Percentiles rank a stretch among this genome's conserved stretches.
phyloP scores from a whole-genome alignment of 2,113 vertebrate species.

The Uria aalge region DNA sequence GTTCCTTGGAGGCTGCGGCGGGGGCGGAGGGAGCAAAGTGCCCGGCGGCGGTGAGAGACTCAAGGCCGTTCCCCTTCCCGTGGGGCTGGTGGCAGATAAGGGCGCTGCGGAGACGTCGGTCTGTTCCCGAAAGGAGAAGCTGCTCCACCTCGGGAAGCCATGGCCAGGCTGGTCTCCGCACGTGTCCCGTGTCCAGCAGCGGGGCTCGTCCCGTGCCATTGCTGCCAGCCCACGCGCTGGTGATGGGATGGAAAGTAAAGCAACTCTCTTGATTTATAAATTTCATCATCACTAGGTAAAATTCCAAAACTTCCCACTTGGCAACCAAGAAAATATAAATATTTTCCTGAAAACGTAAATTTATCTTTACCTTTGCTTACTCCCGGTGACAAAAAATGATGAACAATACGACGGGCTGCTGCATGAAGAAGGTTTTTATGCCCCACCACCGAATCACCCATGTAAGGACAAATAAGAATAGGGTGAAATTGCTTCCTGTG shows the following conservation, averaged over 20 bases:
- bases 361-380: background rate
- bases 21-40: background rate
- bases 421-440: background rate
- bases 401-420: fast-evolving
- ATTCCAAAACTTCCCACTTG: background rate
- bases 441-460: background rate
- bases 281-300: background rate
- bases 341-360: background rate
- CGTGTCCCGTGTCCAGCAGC: fast-evolving
- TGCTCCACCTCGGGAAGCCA: background rate
- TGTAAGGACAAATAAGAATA: background rate
- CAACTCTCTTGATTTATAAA: background rate
- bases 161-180: fast-evolving
- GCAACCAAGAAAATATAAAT: background rate
- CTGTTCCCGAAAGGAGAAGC: background rate
- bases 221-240: fast-evolving
- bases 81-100: background rate
- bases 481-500: background rate
- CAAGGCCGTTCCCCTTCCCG: background rate
- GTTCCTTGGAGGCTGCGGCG: background rate
- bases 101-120: background rate
- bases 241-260: background rate
- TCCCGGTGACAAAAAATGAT: background rate
- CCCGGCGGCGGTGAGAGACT: background rate
- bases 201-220: fast-evolving